These are phyloP conservation scores for Nannoperca obscura DNA, from an alignment of 2,797 vertebrate species.

Conservation along the genomic window DNA sequence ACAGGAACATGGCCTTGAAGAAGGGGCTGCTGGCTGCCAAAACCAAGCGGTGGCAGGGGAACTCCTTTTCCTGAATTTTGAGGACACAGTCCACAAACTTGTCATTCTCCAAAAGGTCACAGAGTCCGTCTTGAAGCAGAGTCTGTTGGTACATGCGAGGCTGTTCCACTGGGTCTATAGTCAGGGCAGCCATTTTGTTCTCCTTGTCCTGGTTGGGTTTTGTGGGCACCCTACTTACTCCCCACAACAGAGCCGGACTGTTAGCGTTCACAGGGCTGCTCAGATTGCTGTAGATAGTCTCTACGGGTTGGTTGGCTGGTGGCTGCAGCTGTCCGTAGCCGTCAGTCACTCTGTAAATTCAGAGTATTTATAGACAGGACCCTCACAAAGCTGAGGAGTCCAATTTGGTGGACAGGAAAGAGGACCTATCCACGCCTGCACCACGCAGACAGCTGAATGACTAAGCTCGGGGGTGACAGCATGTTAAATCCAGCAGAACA, in stretches of 20 bases:
- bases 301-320: conserved; percentile 51
- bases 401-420: conserved; percentile 81
- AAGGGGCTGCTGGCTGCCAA: conserved; percentile 97
- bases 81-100: conserved; percentile 97
- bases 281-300: conserved; percentile 44
- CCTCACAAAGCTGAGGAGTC: conserved; percentile 82
- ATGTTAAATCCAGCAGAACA: conserved; percentile 48
- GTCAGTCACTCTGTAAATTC: conserved; percentile 75
- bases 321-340: conserved; percentile 86
- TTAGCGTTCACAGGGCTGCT: conserved; percentile 59
- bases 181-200: conserved; percentile 89
- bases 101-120: conserved; percentile 94
- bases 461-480: conserved; percentile 36
- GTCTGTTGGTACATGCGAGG: conserved; percentile 97
- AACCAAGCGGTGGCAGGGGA: conserved; percentile 95
- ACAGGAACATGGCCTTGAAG: conserved; percentile 96
- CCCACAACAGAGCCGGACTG: conserved; percentile 64
- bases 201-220: conserved; percentile 47
- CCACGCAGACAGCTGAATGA: conserved; percentile 85
- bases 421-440: conserved; percentile 56
- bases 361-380: conserved; percentile 89
- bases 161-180: conserved; percentile 91
- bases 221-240: conserved; percentile 51
- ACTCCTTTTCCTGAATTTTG: conserved; percentile 92
- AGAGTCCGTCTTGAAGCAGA: conserved; percentile 95